Evolutionary conservation across 2,888 invertebrate species (phyloP), one percentile per base, ranked within the genome.

Genomic region (Ectemnius lituratus): DNA sequence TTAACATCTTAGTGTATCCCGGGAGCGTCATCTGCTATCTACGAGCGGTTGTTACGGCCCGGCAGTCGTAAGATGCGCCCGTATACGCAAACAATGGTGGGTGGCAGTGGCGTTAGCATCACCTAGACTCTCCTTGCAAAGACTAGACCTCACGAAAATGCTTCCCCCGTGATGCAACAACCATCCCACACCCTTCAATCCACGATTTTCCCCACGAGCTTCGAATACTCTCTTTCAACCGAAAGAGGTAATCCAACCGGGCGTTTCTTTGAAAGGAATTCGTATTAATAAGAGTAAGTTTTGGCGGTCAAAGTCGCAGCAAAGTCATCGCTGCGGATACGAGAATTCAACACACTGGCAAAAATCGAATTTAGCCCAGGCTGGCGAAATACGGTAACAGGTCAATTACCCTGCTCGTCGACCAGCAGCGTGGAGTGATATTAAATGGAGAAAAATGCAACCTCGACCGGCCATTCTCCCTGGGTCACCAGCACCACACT

Each of bases 1-100:
- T 89, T 89, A 89, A 89, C 89, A 89, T 89, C 87, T 87, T 86
- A 84, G 88, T 86, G 86, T 87, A 89, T 88, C 87, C 88, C 86
- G 63, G 75, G 85, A 88, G 88, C 88, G 89, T 89, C 89, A 88
- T 89, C 88, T 89, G 88, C 85, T 88, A 85, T 85, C 85, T 87
- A 86, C 84, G 86, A 80, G 78, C 79, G 82, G 82, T 86, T 86
- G 82, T 86, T 86, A 74, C 70, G 69, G 60, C 58, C 68, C 63
- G 56, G 58, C 45, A 76, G 70, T 79, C 69, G 65, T 73, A 80
- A 77, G 79, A 80, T 69, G 75, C 66, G 72, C 59, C 27, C 60
- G 59, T 47, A 58, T 49, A 57, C 62, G 49, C 68, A 37, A 16
- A 56, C 63, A 46, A 47, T 52, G 56, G 18, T 27, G 61, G 46